Evolutionary conservation across 2,888 invertebrate genomes (phyloP), one percentile per base, ranked within the genome.

Genomic region (Phrixothrix hirtus): DNA sequence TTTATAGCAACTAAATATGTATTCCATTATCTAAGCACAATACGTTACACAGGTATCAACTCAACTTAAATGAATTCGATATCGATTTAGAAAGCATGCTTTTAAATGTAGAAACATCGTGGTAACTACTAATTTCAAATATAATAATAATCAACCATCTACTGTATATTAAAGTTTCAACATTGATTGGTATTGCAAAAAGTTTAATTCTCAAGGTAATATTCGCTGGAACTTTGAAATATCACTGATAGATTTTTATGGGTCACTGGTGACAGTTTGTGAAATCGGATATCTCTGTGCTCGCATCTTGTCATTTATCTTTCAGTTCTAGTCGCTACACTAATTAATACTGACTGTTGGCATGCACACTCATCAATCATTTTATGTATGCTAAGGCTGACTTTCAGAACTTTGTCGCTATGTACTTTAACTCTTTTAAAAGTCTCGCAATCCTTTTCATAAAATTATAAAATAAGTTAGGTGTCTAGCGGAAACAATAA

Each of bases 311-410:
- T 47, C 47, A 47, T 48, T 58, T 50, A 53, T 55, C 52, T 42
- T 58, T 42, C 46, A 48, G 39, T 48, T 43, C 44, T 42, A 21
- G 47, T 50, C 14, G 25, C 39, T 51, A 48, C 58, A 51, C 55
- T 58, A 58, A 58, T 58, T 58, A 58, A 55, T 58, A 53, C 55
- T 47, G 52, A 35, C 47, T 52, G 52, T 53, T 49, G 49, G 49
- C 48, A 36, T 49, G 49, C 48, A 55, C 51, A 52, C 43, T 46
- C 55, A 55, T 58, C 52, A 52, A 58, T 58, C 58, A 58, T 48
- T 58, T 55, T 55, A 42, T 45, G 46, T 43, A 48, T 46, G 55
- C 55, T 43, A 46, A 46, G 44, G 46, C 47, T 46, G 58, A 55
- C 58, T 35, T 48, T 26, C 10, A 29, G 29, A 27, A 34, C 17